Conservation (phyloP, 2,797 vertebrate genomes). For the Austrolebias charrua region DNA sequence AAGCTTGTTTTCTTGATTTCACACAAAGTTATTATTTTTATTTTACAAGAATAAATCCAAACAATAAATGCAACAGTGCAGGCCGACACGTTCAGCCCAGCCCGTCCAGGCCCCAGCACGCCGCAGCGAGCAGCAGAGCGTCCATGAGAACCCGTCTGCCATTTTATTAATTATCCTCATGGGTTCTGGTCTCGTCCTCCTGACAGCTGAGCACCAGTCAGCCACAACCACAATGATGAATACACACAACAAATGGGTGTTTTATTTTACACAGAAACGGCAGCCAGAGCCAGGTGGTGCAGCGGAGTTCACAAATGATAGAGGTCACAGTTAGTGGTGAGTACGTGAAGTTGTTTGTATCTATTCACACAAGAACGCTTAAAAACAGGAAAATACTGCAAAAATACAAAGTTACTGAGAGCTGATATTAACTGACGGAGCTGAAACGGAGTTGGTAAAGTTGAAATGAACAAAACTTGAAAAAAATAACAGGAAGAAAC, state of each 20-base stretch:
- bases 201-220: too few relatives aligned
- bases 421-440: too few relatives aligned
- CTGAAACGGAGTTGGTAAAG: too few relatives aligned
- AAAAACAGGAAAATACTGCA: background rate
- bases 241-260: background rate
- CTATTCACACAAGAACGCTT: background rate
- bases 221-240: background rate
- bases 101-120: background rate
- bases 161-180: background rate
- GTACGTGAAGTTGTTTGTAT: slow-evolving; percentile 23
- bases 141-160: background rate
- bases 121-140: too few relatives aligned
- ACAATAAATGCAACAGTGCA: background rate
- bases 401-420: background rate
- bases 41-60: background rate
- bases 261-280: slow-evolving; percentile 53
- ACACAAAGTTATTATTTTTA: too few relatives aligned
- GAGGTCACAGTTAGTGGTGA: slow-evolving; percentile 69
- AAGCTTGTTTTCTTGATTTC: background rate
- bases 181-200: background rate
- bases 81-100: background rate
- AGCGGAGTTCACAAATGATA: slow-evolving; percentile 63
- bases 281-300: slow-evolving; percentile 42
- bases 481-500: too few relatives aligned
- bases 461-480: too few relatives aligned